Conservation (phyloP, 2,113 vertebrate genomes). For the Coturnix japonica region DNA sequence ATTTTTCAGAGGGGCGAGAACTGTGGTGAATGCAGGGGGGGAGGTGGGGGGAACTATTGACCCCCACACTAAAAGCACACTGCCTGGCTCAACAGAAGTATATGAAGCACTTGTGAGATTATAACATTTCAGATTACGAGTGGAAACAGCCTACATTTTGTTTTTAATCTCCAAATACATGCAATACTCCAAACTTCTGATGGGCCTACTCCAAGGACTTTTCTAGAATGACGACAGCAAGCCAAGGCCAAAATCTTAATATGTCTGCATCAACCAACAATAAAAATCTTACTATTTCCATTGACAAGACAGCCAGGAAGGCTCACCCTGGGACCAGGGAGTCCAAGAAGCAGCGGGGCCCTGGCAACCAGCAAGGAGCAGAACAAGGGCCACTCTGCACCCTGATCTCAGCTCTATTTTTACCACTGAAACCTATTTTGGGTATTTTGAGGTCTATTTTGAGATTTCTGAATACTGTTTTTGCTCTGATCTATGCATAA, state of each 20-base stretch:
- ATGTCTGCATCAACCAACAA: neutral
- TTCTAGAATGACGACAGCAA: neutral
- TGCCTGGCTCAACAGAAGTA: neutral
- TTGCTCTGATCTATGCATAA: neutral
- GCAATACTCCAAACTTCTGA: neutral
- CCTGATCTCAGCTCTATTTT: neutral
- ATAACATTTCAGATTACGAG: neutral
- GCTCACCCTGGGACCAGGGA: rapidly evolving
- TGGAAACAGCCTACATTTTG: neutral
- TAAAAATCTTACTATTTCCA: neutral
- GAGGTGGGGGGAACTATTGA: neutral
- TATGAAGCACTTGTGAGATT: neutral
- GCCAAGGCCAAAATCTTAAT: neutral
- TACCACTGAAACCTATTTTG: neutral
- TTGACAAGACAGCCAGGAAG: rapidly evolving
- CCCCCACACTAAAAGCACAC: neutral
- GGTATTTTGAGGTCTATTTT: slow-evolving; percentile 32
- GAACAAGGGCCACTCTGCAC: neutral
- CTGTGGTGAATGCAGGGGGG: neutral
- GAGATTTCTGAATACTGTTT: neutral
- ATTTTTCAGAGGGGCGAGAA: neutral
- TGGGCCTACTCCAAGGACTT: neutral
- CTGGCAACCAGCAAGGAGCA: rapidly evolving
- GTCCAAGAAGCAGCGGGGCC: rapidly evolving
- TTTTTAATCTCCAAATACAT: neutral